phyloP scores from a whole-genome alignment of 2,888 invertebrate species.

The Lottia scabra region DNA sequence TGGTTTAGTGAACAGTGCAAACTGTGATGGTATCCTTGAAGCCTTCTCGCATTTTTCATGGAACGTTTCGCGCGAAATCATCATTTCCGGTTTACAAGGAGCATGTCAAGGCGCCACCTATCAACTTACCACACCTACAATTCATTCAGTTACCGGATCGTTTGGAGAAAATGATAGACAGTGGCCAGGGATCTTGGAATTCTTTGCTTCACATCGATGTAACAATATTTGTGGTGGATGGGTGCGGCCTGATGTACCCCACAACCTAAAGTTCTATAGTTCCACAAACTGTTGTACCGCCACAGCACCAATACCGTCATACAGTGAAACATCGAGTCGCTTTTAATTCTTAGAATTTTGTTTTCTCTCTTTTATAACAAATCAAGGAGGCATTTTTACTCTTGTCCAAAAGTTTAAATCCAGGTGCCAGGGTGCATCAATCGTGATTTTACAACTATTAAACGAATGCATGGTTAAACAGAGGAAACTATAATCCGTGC shows the following conservation, averaged over 20 bases:
- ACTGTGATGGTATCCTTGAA: slow-evolving; percentile 21
- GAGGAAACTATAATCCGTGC: too few species aligned
- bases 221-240: slow-evolving; percentile 34
- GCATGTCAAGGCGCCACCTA: slow-evolving; percentile 16
- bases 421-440: too few species aligned
- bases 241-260: slow-evolving; percentile 3
- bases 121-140: slow-evolving; percentile 30
- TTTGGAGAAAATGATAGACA: slow-evolving; percentile 30
- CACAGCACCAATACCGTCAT: background rate
- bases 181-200: slow-evolving; percentile 25
- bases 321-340: background rate
- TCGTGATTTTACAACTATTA: too few species aligned
- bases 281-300: too few species aligned
- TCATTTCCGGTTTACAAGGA: slow-evolving; percentile 35
- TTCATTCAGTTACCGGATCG: slow-evolving; percentile 26
- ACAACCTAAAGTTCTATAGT: background rate
- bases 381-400: too few species aligned
- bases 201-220: slow-evolving; percentile 33
- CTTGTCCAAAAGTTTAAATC: too few species aligned
- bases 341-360: background rate
- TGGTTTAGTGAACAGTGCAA: slow-evolving; percentile 11
- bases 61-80: slow-evolving; percentile 26
- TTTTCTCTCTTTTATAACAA: too few species aligned
- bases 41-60: slow-evolving; percentile 40
- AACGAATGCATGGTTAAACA: too few species aligned